Percentiles rank a stretch among this genome's conserved stretches.
phyloP scores from a whole-genome alignment of 37 sponge, comb jelly and placozoan genomes.

The Tethya wilhelma region DNA sequence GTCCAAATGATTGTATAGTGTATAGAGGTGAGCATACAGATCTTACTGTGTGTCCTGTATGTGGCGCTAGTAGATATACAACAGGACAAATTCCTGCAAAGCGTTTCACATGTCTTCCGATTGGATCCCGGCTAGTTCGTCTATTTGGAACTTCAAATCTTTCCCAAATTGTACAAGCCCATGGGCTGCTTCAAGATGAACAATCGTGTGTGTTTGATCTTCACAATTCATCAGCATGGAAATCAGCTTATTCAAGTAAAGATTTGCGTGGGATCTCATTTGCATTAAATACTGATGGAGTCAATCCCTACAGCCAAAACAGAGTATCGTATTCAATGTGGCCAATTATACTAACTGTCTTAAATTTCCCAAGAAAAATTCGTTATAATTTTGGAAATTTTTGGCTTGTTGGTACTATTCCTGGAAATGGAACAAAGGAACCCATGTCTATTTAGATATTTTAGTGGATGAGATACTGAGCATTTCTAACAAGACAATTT shows the following conservation, averaged over 20 bases:
- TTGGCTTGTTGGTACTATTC: constrained; percentile 25
- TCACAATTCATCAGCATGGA: not conserved
- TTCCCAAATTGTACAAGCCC: not conserved
- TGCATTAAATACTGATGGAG: constrained; percentile 32
- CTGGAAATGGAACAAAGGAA: constrained; percentile 19
- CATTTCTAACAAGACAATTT: not conserved
- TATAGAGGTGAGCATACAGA: constrained; percentile 22
- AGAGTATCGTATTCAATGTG: constrained; percentile 30
- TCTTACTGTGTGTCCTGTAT: constrained; percentile 5
- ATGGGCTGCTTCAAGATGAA: not conserved
- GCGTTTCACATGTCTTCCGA: not conserved
- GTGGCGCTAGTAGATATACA: constrained; percentile 6
- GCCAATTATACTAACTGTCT: constrained; percentile 1
- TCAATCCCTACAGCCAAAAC: constrained; percentile 31
- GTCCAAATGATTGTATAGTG: constrained; percentile 35
- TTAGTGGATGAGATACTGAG: constrained; percentile 28
- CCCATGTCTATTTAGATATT: constrained; percentile 14
- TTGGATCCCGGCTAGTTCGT: not conserved
- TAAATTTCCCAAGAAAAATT: not conserved
- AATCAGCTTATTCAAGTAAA: not conserved
- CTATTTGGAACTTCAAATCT: not conserved
- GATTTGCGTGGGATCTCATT: constrained; percentile 17
- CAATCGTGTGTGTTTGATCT: not conserved
- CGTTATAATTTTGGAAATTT: not conserved
- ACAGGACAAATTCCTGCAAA: not conserved